These are phyloP conservation scores for Protonibea diacanthus DNA, from an alignment of 2,797 vertebrate genomes.

Conservation along the genomic window DNA sequence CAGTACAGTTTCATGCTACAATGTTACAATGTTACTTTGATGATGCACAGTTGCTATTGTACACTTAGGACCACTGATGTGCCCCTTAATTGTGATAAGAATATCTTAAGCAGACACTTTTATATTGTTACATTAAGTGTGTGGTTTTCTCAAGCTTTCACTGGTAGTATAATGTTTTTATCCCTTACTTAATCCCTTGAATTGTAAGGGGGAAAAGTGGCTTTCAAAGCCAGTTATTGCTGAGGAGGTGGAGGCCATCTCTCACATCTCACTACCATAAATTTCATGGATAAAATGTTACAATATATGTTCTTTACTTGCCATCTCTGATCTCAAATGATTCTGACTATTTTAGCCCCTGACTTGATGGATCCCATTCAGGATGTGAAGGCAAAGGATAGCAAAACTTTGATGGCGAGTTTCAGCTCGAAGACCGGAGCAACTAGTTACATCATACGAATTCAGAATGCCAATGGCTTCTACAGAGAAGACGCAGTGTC, in stretches of 20 bases:
- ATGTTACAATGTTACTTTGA: neutral
- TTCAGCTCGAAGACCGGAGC: conserved; percentile 85
- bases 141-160: neutral
- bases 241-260: neutral
- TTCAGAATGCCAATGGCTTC: conserved; percentile 79
- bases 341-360: conserved; percentile 82
- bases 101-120: neutral
- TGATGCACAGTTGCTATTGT: neutral
- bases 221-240: neutral
- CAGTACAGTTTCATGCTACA: neutral
- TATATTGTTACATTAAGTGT: neutral
- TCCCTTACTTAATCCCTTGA: neutral
- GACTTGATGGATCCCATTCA: conserved; percentile 73
- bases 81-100: neutral
- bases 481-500: conserved; percentile 83
- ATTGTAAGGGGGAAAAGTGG: neutral
- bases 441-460: conserved; percentile 87
- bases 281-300: neutral
- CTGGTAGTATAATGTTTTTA: neutral
- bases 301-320: neutral
- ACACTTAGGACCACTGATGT: neutral
- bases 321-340: neutral
- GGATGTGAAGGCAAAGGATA: conserved; percentile 88
- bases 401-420: conserved; percentile 88
- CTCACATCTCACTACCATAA: neutral